Percentiles rank a stretch among this genome's conserved stretches.
Evolutionary conservation across 2,797 vertebrate species (phyloP).

Genomic region (Cynodonichthys magdalenae): DNA sequence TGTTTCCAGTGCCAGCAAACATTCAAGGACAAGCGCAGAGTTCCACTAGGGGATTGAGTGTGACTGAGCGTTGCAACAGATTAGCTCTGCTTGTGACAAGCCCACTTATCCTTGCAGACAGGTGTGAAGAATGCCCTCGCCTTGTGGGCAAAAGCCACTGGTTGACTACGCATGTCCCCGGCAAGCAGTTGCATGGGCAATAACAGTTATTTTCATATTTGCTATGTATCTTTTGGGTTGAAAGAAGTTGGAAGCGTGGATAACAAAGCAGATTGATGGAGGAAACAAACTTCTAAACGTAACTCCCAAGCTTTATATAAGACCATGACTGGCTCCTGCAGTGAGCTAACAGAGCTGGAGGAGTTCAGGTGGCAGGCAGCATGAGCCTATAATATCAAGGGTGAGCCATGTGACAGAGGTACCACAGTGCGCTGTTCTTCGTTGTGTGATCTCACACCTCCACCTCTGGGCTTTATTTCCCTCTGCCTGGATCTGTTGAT

Average conservation of each 20-base stretch:
- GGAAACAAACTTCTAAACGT: conserved; percentile 27
- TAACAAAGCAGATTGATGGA: conserved; percentile 52
- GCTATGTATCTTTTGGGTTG: conserved; percentile 60
- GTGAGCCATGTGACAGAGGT: conserved; percentile 47
- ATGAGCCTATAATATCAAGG: conserved; percentile 26
- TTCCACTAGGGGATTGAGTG: conserved; percentile 75
- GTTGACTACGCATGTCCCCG: conserved; percentile 65
- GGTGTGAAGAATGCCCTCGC: conserved; percentile 82
- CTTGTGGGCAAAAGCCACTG: conserved; percentile 74
- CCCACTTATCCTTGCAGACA: conserved; percentile 82
- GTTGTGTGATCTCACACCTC: conserved; percentile 59
- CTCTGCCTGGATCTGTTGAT: conserved; percentile 71
- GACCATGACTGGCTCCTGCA: conserved; percentile 26
- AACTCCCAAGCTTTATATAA: conserved; percentile 39
- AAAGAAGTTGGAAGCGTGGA: conserved; percentile 55
- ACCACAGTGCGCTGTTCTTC: conserved; percentile 31
- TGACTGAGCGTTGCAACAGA: conserved; percentile 84
- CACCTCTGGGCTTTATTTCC: conserved; percentile 62
- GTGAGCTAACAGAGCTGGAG: conserved; percentile 38
- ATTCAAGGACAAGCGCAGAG: conserved; percentile 76
- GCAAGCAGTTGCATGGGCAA: conserved; percentile 39
- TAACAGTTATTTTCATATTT: conserved; percentile 64
- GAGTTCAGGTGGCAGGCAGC: conserved; percentile 30
- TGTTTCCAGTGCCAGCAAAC: conserved; percentile 69
- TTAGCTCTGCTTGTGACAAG: conserved; percentile 80